Evolutionary conservation across 2,888 invertebrate genomes (phyloP).

Genomic region (Ommatoiulus sabulosus): DNA sequence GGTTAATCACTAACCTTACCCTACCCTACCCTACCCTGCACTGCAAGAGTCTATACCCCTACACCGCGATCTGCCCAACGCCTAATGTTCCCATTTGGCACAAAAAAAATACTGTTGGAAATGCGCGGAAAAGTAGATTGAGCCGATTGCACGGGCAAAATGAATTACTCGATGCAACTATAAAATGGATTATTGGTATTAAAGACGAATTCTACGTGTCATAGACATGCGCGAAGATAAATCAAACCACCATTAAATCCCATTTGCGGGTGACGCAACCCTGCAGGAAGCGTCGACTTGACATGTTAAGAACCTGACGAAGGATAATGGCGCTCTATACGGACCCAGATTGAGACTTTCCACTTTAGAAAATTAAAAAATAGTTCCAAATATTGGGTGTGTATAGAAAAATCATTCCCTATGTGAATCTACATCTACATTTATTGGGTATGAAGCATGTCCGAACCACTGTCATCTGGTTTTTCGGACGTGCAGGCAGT

Average conservation of each 20-base stretch:
- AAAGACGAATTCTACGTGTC: constrained; percentile 34
- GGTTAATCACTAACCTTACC: not conserved
- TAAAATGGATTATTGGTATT: constrained; percentile 19
- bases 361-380: constrained; percentile 29
- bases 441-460: too few relatives aligned
- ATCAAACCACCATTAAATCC: not conserved
- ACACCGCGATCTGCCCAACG: not conserved
- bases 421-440: not conserved
- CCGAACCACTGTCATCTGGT: too few relatives aligned
- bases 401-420: not conserved
- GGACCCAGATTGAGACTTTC: not conserved
- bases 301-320: constrained; percentile 3
- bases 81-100: not conserved
- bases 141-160: not conserved
- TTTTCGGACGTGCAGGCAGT: too few relatives aligned
- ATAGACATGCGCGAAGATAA: not conserved
- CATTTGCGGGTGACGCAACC: not conserved
- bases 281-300: not conserved
- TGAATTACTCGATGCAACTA: not conserved
- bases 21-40: not conserved
- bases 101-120: not conserved
- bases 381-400: too few relatives aligned
- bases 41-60: not conserved
- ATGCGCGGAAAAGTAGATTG: not conserved
- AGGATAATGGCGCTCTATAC: not conserved